phyloP scores from a whole-genome alignment of 23 tunicate species.

The Halocynthia roretzi region DNA sequence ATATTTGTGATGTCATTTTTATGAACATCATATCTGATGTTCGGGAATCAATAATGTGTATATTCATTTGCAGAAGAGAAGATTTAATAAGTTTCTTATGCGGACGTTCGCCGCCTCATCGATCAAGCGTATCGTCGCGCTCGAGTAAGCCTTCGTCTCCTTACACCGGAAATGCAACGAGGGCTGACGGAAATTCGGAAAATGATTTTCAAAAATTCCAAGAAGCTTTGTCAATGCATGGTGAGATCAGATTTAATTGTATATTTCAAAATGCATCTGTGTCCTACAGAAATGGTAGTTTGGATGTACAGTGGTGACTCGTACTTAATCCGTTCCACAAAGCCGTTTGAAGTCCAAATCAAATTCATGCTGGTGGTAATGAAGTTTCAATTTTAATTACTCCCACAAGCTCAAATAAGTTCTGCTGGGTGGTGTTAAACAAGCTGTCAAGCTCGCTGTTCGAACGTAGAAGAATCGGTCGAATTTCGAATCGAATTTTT shows the following conservation, averaged over 20 bases:
- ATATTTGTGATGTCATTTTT: not conserved
- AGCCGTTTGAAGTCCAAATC: too few relatives aligned
- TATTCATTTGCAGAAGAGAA: conserved; percentile 80
- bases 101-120: conserved; percentile 78
- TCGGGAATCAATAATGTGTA: too few relatives aligned
- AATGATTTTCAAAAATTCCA: conserved; percentile 60
- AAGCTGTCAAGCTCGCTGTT: too few relatives aligned
- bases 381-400: too few relatives aligned
- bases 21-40: too few relatives aligned
- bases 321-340: too few relatives aligned
- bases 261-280: not conserved
- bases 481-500: too few relatives aligned
- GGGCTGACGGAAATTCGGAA: conserved; percentile 19
- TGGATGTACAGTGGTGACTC: not conserved
- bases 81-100: conserved; percentile 65
- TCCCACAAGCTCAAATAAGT: too few relatives aligned
- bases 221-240: conserved; percentile 83
- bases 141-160: conserved; percentile 26
- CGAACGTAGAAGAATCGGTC: too few relatives aligned
- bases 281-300: not conserved
- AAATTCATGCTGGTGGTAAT: too few relatives aligned
- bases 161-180: not conserved
- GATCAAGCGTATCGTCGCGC: conserved; percentile 28
- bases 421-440: too few relatives aligned
- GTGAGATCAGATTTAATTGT: conserved; percentile 11